These are phyloP conservation scores for Hypsibius dujardini DNA, from an alignment of 1,140 invertebrate genomes.

Conservation along the genomic window DNA sequence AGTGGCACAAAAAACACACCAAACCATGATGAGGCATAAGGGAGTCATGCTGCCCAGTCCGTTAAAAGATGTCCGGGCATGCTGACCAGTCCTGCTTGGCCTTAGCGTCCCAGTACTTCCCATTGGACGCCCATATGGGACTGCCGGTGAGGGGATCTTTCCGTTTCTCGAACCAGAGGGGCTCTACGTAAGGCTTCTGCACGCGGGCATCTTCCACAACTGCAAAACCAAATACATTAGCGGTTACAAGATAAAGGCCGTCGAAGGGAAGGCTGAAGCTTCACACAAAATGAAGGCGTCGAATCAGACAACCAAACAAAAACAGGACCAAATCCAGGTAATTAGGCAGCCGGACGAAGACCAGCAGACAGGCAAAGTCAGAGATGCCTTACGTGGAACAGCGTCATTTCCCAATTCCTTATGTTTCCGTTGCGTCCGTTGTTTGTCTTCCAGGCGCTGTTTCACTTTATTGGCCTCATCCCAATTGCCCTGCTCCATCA, in stretches of 20 bases:
- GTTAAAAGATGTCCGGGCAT: constrained; percentile 73
- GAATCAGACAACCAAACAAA: no score
- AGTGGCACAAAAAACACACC: no score
- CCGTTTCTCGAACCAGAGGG: constrained; percentile 75
- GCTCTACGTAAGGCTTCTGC: constrained; percentile 35
- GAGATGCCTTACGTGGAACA: no score
- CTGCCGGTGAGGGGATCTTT: constrained; percentile 58
- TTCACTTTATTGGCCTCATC: constrained; percentile 89
- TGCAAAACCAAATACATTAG: constrained; percentile 10
- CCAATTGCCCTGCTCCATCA: constrained; percentile 92
- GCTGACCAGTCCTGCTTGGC: constrained; percentile 62
- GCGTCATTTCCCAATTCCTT: constrained; percentile 40
- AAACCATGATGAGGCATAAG: no score
- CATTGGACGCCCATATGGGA: constrained; percentile 63
- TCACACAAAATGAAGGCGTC: no score
- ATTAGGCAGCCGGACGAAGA: no score
- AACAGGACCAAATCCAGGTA: no score
- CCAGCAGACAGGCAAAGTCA: no score
- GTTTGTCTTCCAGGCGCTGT: constrained; percentile 78
- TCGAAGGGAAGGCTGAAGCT: constrained; percentile 25
- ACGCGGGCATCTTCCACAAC: neutral
- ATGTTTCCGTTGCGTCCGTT: constrained; percentile 50
- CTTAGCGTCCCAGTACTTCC: constrained; percentile 85
- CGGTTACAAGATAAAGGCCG: constrained; percentile 26
- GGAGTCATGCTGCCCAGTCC: no score